Evolutionary conservation across 2,888 invertebrate genomes (phyloP).

Genomic region (Hoplodrina blanda): DNA sequence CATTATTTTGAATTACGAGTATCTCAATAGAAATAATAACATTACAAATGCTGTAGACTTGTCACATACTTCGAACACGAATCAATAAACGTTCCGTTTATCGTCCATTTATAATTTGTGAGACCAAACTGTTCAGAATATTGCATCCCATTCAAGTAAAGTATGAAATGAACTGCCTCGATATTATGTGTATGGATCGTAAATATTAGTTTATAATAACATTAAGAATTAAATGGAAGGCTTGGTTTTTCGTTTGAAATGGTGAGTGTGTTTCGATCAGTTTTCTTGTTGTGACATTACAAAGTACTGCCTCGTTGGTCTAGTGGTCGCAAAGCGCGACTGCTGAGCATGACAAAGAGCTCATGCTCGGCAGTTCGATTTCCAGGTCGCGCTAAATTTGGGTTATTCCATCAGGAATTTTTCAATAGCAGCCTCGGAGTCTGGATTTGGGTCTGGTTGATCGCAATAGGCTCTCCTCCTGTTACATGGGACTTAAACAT

Average conservation of each 20-base stretch:
- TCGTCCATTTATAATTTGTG: slow-evolving; percentile 15
- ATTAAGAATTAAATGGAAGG: slow-evolving; percentile 27
- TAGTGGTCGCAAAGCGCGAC: too few species aligned
- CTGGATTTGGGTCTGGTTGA: too few species aligned
- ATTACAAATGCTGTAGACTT: slow-evolving; percentile 20
- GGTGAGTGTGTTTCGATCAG: neutral
- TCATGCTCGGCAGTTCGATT: too few species aligned
- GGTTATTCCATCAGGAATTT: too few species aligned
- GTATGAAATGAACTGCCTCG: slow-evolving; percentile 9
- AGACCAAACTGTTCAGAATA: slow-evolving; percentile 22
- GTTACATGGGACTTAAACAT: too few species aligned
- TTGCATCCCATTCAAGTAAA: slow-evolving; percentile 29
- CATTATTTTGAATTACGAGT: slow-evolving; percentile 19
- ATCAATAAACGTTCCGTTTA: slow-evolving; percentile 33
- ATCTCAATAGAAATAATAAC: slow-evolving; percentile 29
- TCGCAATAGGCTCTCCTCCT: too few species aligned
- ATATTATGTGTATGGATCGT: slow-evolving; percentile 23
- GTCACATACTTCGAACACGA: slow-evolving; percentile 13
- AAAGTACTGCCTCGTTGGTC: neutral
- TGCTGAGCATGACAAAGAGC: too few species aligned
- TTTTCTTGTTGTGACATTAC: slow-evolving; percentile 20
- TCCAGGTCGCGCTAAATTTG: too few species aligned
- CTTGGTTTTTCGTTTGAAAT: slow-evolving; percentile 12
- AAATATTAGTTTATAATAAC: slow-evolving; percentile 46
- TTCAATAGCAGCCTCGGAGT: too few species aligned